A percentile compares a stretch with the other conserved stretches of the same genome.
phyloP scores from a whole-genome alignment of 1,140 invertebrate genomes.

The Mizuhopecten yessoensis region DNA sequence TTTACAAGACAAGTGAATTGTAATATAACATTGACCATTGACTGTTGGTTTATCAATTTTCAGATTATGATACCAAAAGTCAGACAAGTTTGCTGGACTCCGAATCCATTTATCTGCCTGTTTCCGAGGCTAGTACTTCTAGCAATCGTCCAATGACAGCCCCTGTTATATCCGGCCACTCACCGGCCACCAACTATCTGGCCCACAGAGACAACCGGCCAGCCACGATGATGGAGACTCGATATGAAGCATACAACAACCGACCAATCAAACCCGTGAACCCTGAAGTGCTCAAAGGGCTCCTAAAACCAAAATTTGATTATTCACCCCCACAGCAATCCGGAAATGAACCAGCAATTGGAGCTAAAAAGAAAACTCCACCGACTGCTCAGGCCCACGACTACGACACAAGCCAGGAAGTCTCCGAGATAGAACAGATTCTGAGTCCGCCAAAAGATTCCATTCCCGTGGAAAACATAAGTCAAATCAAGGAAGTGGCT shows the following conservation, averaged over 20 bases:
- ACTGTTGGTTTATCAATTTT: constrained; percentile 43
- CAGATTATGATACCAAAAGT: constrained; percentile 76
- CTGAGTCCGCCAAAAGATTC: constrained; percentile 58
- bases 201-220: constrained; percentile 63
- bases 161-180: constrained; percentile 63
- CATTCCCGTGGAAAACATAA: constrained; percentile 64
- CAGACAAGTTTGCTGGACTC: constrained; percentile 76
- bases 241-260: constrained; percentile 71
- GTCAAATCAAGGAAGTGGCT: constrained; percentile 68
- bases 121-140: constrained; percentile 65
- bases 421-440: constrained; percentile 64
- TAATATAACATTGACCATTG: too few relatives aligned
- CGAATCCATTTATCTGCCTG: constrained; percentile 78
- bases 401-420: constrained; percentile 76
- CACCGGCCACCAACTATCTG: constrained; percentile 55
- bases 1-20: too few relatives aligned
- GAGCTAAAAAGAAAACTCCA: constrained; percentile 68
- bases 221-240: constrained; percentile 66
- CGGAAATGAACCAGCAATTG: constrained; percentile 69
- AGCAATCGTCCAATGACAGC: constrained; percentile 71
- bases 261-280: constrained; percentile 70
- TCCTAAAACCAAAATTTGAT: constrained; percentile 68
- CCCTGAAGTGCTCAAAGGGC: constrained; percentile 66
- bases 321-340: constrained; percentile 71
- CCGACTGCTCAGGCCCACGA: constrained; percentile 74